A percentile compares a stretch with the other conserved stretches of the same genome.
Evolutionary conservation across 2,113 vertebrate species (phyloP).

Genomic region (Peromyscus maniculatus): DNA sequence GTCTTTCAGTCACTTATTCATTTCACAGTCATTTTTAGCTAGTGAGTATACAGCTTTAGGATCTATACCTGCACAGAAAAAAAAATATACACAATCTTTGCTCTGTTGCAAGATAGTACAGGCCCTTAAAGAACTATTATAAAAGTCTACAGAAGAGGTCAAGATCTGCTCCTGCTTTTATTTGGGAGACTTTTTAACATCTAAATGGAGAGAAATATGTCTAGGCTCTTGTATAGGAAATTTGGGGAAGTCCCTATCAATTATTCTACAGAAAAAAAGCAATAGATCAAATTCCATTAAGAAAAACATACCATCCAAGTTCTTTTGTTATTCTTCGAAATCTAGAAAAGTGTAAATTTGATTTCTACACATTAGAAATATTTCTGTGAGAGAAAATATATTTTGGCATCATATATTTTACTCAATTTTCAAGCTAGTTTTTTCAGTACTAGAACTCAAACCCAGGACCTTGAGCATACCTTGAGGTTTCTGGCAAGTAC

Average conservation of each 20-base stretch:
- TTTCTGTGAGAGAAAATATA: not conserved
- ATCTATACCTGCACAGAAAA: not conserved
- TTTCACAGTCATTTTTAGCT: not conserved
- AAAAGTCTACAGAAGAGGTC: constrained; percentile 9
- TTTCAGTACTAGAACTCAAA: not conserved
- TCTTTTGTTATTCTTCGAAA: constrained; percentile 51
- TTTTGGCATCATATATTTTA: constrained; percentile 13
- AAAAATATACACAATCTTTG: not conserved
- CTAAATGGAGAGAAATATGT: constrained; percentile 22
- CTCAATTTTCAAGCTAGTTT: not conserved
- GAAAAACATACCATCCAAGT: not conserved
- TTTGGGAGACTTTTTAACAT: constrained; percentile 48
- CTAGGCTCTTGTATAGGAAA: not conserved
- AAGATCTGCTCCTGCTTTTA: constrained; percentile 20
- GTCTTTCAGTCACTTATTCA: constrained; percentile 4
- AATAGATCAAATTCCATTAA: constrained; percentile 3
- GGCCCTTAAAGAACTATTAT: not conserved
- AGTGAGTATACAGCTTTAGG: not conserved
- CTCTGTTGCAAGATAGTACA: not conserved
- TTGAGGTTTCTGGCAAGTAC: not conserved
- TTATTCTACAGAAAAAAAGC: constrained; percentile 11
- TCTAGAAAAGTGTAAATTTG: not conserved
- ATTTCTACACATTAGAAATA: not conserved
- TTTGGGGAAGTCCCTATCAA: not conserved
- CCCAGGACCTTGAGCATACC: not conserved